These are phyloP conservation scores for Stenchaetothrips biformis DNA, from an alignment of 2,888 invertebrate genomes.

Conservation along the genomic window DNA sequence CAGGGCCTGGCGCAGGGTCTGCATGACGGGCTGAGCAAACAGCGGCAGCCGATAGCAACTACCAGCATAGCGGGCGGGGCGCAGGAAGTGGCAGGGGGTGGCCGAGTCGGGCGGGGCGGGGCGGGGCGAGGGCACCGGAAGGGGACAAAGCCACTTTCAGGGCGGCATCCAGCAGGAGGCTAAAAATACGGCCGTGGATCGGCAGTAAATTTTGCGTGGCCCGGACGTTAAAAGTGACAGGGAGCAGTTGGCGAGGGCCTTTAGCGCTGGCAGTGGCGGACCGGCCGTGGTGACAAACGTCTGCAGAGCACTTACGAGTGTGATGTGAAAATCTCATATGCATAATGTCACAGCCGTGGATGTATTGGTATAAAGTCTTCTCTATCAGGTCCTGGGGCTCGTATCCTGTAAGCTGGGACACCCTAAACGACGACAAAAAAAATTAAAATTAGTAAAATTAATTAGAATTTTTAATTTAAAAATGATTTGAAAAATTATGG, in stretches of 20 bases:
- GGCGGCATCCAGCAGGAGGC: no score
- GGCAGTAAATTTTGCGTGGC: not conserved
- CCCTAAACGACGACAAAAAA: constrained; percentile 60
- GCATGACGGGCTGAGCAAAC: constrained; percentile 22
- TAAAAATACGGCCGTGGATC: not conserved
- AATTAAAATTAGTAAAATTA: not conserved
- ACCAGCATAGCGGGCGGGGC: not conserved
- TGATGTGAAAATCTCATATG: constrained; percentile 86
- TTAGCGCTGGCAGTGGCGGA: no score
- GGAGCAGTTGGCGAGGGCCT: no score
- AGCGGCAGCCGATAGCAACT: constrained; percentile 23
- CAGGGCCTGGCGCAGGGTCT: not conserved
- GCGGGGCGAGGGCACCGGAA: not conserved
- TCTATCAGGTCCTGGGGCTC: constrained; percentile 97
- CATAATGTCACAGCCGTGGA: constrained; percentile 84
- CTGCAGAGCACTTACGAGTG: constrained; percentile 68
- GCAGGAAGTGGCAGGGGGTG: not conserved
- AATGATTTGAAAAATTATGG: not conserved
- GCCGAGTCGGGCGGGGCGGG: not conserved
- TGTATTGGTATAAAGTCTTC: constrained; percentile 93
- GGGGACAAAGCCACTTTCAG: no score
- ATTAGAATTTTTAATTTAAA: not conserved
- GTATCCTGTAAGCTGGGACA: constrained; percentile 88
- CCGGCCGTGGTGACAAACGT: not conserved
- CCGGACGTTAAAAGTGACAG: constrained; percentile 26